These are phyloP conservation scores for Pelusios castaneus DNA, from an alignment of 2,113 vertebrate species.

Conservation along the genomic window DNA sequence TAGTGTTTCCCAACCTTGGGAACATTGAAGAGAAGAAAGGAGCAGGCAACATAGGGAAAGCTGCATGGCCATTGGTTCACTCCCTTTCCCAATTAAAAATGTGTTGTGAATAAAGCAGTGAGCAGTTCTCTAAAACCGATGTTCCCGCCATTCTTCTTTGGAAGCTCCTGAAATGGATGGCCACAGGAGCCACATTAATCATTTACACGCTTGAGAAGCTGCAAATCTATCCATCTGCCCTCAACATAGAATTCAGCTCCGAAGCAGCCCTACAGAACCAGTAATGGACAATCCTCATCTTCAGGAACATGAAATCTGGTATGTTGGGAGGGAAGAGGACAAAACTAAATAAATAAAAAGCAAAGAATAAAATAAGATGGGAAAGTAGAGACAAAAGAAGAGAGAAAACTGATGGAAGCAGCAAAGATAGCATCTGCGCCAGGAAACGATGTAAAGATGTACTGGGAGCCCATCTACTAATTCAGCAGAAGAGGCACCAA, in stretches of 20 bases:
- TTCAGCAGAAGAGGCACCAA: background rate
- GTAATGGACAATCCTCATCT: background rate
- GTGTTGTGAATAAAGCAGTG: background rate
- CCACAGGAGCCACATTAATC: rapidly evolving
- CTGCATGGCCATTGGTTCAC: background rate
- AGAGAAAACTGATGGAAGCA: background rate
- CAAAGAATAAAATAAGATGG: background rate
- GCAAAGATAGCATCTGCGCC: background rate
- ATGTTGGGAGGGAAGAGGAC: background rate
- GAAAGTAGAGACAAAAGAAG: background rate
- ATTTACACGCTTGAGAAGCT: rapidly evolving
- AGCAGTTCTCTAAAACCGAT: background rate
- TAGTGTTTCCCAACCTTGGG: background rate
- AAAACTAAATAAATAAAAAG: background rate
- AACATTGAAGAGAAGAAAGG: background rate
- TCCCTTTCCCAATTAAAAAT: background rate
- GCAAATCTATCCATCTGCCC: background rate
- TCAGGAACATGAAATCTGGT: background rate
- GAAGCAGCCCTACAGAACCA: background rate
- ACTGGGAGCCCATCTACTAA: background rate
- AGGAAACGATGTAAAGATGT: background rate
- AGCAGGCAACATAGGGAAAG: background rate
- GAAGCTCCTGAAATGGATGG: background rate
- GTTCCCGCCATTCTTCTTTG: background rate
- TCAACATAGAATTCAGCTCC: background rate